Conservation (phyloP, 1,140 invertebrate species). For the Oreohelix idahoensis region DNA sequence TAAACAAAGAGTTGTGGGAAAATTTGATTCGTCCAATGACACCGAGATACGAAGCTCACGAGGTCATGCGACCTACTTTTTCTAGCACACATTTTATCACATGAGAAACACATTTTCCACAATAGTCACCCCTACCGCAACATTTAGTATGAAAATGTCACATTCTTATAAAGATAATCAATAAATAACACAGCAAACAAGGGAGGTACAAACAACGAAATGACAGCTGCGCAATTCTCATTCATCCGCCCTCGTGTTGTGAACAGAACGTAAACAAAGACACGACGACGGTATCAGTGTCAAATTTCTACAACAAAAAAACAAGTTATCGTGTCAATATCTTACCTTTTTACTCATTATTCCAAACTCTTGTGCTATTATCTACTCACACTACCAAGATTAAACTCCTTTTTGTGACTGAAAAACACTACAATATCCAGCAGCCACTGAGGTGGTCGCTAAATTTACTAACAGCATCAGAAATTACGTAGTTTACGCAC, state of each 20-base stretch:
- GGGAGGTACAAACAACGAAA: not conserved
- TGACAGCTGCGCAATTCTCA: conserved; percentile 36
- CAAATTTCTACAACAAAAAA: not conserved
- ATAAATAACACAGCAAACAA: not conserved
- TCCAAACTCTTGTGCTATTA: conserved; percentile 7
- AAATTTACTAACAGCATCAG: conserved; percentile 49
- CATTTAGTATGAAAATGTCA: not conserved
- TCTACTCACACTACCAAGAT: not conserved
- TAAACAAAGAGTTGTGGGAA: conserved; percentile 45
- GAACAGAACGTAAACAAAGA: conserved; percentile 62
- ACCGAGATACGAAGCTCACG: conserved; percentile 37
- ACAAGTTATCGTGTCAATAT: not conserved
- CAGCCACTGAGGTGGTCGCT: conserved; percentile 36
- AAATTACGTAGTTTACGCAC: conserved; percentile 62
- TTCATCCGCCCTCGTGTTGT: conserved; percentile 45
- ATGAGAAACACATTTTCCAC: not conserved
- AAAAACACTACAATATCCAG: conserved; percentile 11
- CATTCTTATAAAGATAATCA: not conserved
- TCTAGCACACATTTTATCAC: not conserved
- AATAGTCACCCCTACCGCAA: not conserved
- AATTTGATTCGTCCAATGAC: conserved; percentile 44
- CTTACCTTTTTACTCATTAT: conserved; percentile 64
- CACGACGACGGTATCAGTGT: conserved; percentile 39
- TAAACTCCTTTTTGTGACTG: not conserved
- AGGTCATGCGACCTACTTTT: conserved; percentile 51